Conservation (phyloP, 1,140 invertebrate genomes). For the Homarus americanus region DNA sequence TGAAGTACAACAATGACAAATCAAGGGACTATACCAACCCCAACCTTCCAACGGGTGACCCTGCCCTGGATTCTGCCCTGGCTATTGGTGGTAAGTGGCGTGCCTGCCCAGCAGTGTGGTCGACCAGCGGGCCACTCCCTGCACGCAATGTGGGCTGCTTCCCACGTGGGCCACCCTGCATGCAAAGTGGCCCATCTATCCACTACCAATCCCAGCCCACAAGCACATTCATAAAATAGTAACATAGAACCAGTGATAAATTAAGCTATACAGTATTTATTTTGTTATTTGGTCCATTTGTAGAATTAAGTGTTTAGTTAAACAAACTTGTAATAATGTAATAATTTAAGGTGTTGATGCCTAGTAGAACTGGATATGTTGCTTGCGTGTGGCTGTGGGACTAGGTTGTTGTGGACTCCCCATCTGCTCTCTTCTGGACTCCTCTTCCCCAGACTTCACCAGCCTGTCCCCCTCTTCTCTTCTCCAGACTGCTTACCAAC, state of each 20-base stretch:
- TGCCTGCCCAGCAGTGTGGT: constrained; percentile 58
- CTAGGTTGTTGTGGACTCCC: constrained; percentile 51
- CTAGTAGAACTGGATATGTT: constrained; percentile 39
- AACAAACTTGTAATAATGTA: neutral
- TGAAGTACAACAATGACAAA: constrained; percentile 99
- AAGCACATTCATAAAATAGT: constrained; percentile 51
- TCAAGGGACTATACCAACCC: constrained; percentile 99
- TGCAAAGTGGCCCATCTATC: constrained; percentile 68
- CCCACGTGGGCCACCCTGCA: constrained; percentile 69
- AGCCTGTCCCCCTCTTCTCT: constrained; percentile 71
- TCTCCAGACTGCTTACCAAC: constrained; percentile 71
- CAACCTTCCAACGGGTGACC: constrained; percentile 95
- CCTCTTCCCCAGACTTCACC: constrained; percentile 70
- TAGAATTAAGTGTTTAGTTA: neutral
- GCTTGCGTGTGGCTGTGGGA: constrained; percentile 62
- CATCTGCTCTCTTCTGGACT: constrained; percentile 70
- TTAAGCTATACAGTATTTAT: neutral
- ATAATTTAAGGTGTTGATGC: constrained; percentile 17
- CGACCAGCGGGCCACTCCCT: constrained; percentile 54
- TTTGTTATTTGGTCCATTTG: constrained; percentile 6
- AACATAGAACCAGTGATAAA: constrained; percentile 1
- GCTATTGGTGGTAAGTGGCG: constrained; percentile 79
- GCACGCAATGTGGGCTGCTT: constrained; percentile 70
- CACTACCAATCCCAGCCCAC: constrained; percentile 62
- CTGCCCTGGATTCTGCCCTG: constrained; percentile 83